Evolutionary conservation across 2,888 invertebrate genomes (phyloP).

Genomic region (Incurvaria masculella): DNA sequence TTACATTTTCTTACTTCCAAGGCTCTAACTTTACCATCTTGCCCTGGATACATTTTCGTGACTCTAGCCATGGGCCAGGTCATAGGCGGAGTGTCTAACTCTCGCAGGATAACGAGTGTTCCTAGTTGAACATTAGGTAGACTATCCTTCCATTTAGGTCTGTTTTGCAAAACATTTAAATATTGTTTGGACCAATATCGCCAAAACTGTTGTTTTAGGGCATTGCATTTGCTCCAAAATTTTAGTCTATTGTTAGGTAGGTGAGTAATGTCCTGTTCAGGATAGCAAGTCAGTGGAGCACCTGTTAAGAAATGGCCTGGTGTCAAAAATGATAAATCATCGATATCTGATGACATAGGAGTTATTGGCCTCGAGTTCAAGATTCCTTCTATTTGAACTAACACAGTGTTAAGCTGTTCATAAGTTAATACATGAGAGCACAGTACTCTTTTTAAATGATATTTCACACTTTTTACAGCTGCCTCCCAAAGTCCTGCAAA

Average conservation of each 20-base stretch:
- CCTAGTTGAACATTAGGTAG: conserved; percentile 3
- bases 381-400: conserved; percentile 17
- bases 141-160: conserved; percentile 11
- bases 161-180: conserved; percentile 11
- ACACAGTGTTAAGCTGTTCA: conserved; percentile 18
- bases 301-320: conserved; percentile 25
- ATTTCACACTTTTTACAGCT: conserved; percentile 18
- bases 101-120: neutral
- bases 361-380: conserved; percentile 18
- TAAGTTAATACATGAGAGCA: conserved; percentile 12
- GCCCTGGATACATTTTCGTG: neutral
- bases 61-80: conserved; percentile 6
- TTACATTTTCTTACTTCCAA: conserved; percentile 2
- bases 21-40: neutral
- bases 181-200: conserved; percentile 13
- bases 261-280: conserved; percentile 15
- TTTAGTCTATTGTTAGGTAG: conserved; percentile 10
- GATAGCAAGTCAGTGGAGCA: conserved; percentile 6
- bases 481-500: conserved; percentile 22
- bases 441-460: conserved; percentile 17
- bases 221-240: conserved; percentile 6
- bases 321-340: conserved; percentile 17
- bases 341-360: conserved; percentile 17
- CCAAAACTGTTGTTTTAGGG: conserved; percentile 14
- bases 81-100: neutral